phyloP scores from a whole-genome alignment of 1,140 invertebrate genomes.

The Paralvinella palmiformis region DNA sequence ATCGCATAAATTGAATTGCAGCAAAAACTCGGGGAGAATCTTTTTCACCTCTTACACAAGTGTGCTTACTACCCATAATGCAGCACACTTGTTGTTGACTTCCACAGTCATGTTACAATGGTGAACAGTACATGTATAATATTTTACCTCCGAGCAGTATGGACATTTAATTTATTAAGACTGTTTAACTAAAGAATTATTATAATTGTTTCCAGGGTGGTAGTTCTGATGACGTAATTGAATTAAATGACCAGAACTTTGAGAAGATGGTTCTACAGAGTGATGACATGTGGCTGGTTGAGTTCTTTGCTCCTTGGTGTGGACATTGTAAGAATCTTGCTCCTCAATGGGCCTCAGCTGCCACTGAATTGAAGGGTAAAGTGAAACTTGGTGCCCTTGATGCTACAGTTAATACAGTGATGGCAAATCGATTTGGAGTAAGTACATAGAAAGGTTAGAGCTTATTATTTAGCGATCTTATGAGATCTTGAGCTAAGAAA shows the following conservation, averaged over 20 bases:
- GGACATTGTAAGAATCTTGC: conserved; percentile 88
- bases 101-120: too few species aligned
- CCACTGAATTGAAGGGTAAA: conserved; percentile 85
- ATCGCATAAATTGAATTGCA: too few species aligned
- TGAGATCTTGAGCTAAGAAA: too few species aligned
- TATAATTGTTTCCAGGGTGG: conserved; percentile 26
- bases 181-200: too few species aligned
- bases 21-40: too few species aligned
- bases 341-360: conserved; percentile 90
- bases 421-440: conserved; percentile 58
- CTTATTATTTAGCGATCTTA: too few species aligned
- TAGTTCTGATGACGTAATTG: conserved; percentile 73
- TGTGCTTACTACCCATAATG: too few species aligned
- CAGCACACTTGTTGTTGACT: too few species aligned
- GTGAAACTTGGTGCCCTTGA: conserved; percentile 92
- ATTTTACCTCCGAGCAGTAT: too few species aligned
- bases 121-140: too few species aligned
- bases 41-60: too few species aligned
- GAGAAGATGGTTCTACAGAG: conserved; percentile 81
- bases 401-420: conserved; percentile 81
- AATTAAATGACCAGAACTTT: conserved; percentile 92
- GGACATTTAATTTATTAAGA: too few species aligned
- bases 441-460: conserved; percentile 13
- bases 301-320: conserved; percentile 86
- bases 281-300: conserved; percentile 91